These are phyloP conservation scores for Charanyca ferruginea DNA, from an alignment of 2,888 invertebrate genomes.

Conservation along the genomic window DNA sequence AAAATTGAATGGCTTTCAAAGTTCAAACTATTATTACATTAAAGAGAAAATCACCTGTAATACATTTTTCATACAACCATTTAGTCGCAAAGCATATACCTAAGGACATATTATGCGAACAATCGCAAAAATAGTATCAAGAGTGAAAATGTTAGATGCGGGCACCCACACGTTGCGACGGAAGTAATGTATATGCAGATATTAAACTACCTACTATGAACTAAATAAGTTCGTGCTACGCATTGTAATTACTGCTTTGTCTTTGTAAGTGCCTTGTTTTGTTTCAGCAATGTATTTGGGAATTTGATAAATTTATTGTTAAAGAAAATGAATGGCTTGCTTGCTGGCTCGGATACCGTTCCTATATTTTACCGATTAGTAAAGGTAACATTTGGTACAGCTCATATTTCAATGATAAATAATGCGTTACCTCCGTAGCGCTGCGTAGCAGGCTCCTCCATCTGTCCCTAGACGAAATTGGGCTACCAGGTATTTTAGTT, in stretches of 20 bases:
- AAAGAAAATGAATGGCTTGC: constrained; percentile 7
- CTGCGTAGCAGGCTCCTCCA: background rate
- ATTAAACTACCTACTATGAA: constrained; percentile 80
- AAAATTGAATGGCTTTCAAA: background rate
- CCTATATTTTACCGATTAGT: background rate
- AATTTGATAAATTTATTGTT: constrained; percentile 26
- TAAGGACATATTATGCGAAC: constrained; percentile 50
- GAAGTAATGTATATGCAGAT: constrained; percentile 82
- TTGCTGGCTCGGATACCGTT: background rate
- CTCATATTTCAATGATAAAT: background rate
- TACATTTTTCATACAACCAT: constrained; percentile 35
- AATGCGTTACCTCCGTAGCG: background rate
- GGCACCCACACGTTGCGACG: constrained; percentile 84
- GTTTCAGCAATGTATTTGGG: constrained; percentile 45
- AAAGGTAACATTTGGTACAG: background rate
- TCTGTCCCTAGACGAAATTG: background rate
- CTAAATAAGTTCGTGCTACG: constrained; percentile 78
- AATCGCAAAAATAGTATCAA: constrained; percentile 72
- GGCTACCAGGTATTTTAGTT: background rate
- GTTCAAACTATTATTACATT: background rate
- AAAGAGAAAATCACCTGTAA: constrained; percentile 25
- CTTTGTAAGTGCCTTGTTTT: constrained; percentile 53
- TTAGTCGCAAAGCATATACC: constrained; percentile 32
- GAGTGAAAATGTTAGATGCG: constrained; percentile 83
- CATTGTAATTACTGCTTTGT: constrained; percentile 70